Evolutionary conservation across 2,888 invertebrate genomes (phyloP), one percentile per base, ranked within the genome.

Genomic region (Polyploca ridens): DNA sequence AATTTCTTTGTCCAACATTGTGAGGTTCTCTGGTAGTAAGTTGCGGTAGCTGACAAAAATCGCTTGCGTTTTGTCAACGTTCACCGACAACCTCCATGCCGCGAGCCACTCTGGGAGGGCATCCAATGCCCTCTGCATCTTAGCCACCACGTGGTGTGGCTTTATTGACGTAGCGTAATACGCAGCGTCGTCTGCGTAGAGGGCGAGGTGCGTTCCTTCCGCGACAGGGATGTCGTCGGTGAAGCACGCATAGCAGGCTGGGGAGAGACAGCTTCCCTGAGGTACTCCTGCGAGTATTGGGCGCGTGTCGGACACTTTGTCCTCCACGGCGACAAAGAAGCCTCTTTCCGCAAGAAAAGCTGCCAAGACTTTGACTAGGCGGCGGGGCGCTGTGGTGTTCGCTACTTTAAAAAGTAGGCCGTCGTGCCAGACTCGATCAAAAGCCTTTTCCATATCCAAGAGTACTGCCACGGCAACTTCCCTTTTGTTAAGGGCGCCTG

Each of bases 11-110:
- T 63, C 70, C 6, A 10, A 16, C 0, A 72, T 59, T 1, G 58
- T 16, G 0, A 71, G 63, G 3, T 58, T 62, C 11, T 62, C 38
- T 0, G 65, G 60, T n/a, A n/a, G n/a, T n/a, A 0, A 0, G 33
- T 16, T 0, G 33, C 10, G 4, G 11, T 61, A 19, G 14, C 46
- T 33, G 10, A 54, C 33, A 0, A 73, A 11, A 0, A 61, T 59
- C 10, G 68, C 73, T 59, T 73, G 72, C 1, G 77, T 74, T 59
- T 77, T 78, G 0, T 33, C 57, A 1, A 70, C 71, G 58, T 75
- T 74, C 0, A 49, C 49, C 49, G 49, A 49, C 16, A 49, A 10
- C 16, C 49, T n/a, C 49, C 49, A 49, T 6, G 11, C 10, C 16
- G 16, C 71, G 68, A 5, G 67, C 49, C 66, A 70, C 69, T 41